These are phyloP conservation scores for Perca flavescens DNA, from an alignment of 2,113 vertebrate species.

Conservation along the genomic window DNA sequence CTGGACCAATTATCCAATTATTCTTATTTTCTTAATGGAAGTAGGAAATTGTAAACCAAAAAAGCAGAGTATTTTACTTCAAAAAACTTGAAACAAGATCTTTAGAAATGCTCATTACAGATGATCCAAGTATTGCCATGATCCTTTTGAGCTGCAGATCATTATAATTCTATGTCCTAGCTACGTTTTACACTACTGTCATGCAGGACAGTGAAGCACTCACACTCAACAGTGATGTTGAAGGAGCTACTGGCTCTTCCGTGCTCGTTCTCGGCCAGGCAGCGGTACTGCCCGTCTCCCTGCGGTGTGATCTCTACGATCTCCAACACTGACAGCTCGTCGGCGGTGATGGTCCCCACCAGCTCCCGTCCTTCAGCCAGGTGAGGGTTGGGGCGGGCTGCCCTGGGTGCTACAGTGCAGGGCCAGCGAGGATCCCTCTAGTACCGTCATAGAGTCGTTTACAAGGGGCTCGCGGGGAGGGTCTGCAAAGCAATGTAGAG, in stretches of 20 bases:
- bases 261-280: conserved; percentile 91
- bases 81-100: no score
- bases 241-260: conserved; percentile 88
- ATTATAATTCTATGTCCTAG: neutral
- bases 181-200: neutral
- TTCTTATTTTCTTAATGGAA: neutral
- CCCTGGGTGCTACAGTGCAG: conserved; percentile 89
- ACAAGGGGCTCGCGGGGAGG: conserved; percentile 89
- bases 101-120: no score
- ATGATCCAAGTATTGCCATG: no score
- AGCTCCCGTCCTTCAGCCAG: conserved; percentile 91
- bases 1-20: no score
- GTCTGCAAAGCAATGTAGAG: conserved; percentile 71
- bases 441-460: conserved; percentile 85
- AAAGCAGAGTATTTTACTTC: no score
- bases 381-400: conserved; percentile 91
- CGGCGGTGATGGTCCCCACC: conserved; percentile 88
- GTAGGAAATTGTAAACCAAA: no score
- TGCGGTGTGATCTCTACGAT: conserved; percentile 84
- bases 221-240: conserved; percentile 93
- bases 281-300: conserved; percentile 90
- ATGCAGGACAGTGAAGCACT: conserved; percentile 45
- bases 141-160: neutral
- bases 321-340: conserved; percentile 86
- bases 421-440: conserved; percentile 84